Percentiles rank a stretch among this genome's conserved stretches.
Evolutionary conservation across 2,113 vertebrate species (phyloP).

Genomic region (Clarias macrocephalus): DNA sequence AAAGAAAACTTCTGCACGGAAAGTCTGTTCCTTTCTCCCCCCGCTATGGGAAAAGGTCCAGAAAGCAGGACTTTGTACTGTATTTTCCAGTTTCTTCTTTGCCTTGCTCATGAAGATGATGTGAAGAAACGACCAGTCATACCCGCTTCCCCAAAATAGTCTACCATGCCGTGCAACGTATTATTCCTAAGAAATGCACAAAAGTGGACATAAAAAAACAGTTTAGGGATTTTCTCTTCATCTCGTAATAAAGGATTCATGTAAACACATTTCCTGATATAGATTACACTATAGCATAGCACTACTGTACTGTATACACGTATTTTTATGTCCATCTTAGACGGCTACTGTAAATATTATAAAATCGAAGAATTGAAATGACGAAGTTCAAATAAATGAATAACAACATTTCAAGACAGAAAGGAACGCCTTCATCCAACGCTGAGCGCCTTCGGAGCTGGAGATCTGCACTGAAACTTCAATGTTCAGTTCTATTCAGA

Average conservation of each 20-base stretch:
- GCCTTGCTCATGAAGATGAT: background rate
- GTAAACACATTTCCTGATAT: background rate
- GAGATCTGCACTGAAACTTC: background rate
- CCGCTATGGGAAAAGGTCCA: background rate
- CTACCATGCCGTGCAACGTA: background rate
- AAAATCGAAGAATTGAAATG: background rate
- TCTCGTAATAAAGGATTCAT: background rate
- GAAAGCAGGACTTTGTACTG: background rate
- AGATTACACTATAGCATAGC: background rate
- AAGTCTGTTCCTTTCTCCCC: background rate
- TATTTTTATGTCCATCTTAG: background rate
- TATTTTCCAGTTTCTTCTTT: background rate
- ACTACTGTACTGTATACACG: background rate
- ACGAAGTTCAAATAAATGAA: background rate
- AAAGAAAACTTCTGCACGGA: background rate
- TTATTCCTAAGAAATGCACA: background rate
- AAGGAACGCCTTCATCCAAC: background rate
- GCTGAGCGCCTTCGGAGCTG: background rate
- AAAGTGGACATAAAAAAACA: background rate
- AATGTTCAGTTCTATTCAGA: constrained; percentile 14
- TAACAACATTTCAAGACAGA: too few relatives aligned
- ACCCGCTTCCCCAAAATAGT: background rate
- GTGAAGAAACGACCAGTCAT: background rate
- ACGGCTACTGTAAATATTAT: background rate
- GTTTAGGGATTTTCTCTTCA: background rate